Evolutionary conservation across 2,888 invertebrate species (phyloP).

Genomic region (Drosophila infuscata): DNA sequence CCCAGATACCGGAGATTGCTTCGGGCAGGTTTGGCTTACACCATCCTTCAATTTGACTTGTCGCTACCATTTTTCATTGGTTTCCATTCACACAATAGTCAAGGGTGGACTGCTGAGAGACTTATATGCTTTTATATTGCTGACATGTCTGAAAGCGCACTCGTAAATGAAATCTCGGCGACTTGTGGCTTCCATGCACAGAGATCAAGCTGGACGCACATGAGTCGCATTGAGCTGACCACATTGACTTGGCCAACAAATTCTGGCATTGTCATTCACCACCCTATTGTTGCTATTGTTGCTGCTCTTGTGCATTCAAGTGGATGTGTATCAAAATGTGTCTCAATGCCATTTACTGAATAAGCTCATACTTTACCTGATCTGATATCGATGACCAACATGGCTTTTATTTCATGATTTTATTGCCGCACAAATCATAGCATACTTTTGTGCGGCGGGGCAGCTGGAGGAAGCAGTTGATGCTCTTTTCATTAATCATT

Average conservation of each 20-base stretch:
- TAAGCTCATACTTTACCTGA: conserved; percentile 14
- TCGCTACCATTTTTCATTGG: conserved; percentile 46
- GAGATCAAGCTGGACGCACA: conserved; percentile 6
- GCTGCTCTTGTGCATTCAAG: conserved; percentile 31
- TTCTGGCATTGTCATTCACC: conserved; percentile 32
- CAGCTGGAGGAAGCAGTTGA: conserved; percentile 15
- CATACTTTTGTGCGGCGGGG: conserved; percentile 50
- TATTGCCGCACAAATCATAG: conserved; percentile 37
- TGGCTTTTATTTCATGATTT: conserved; percentile 17
- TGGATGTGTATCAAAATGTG: conserved; percentile 45
- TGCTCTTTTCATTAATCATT: conserved; percentile 64
- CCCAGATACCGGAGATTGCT: neutral
- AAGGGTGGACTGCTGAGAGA: conserved; percentile 11
- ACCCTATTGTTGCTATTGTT: conserved; percentile 1
- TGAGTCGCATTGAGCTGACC: conserved; percentile 2
- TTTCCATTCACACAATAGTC: conserved; percentile 24
- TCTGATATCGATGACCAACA: conserved; percentile 11
- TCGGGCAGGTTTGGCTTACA: neutral
- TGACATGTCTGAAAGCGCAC: conserved; percentile 15
- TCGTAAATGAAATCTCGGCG: conserved; percentile 32
- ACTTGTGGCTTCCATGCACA: conserved; percentile 36
- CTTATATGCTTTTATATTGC: neutral
- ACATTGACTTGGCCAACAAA: conserved; percentile 3
- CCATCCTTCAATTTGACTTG: conserved; percentile 47
- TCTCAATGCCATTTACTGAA: conserved; percentile 37